phyloP scores from a whole-genome alignment of 2,888 invertebrate genomes.

The Zonitis immaculata region DNA sequence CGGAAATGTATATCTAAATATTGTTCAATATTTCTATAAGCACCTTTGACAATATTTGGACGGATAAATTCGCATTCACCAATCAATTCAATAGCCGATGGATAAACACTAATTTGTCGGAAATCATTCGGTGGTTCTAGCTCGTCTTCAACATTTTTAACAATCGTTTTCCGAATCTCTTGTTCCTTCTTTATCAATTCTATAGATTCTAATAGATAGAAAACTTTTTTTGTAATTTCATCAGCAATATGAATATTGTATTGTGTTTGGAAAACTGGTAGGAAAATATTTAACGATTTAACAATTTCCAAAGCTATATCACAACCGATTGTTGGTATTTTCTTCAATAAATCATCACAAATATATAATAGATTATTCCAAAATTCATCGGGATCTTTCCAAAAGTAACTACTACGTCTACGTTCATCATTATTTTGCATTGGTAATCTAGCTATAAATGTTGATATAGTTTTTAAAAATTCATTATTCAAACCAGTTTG shows the following conservation, averaged over 20 bases:
- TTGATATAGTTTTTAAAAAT: constrained; percentile 18
- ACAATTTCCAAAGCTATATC: constrained; percentile 37
- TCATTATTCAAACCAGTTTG: constrained; percentile 19
- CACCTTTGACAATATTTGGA: constrained; percentile 58
- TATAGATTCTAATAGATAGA: constrained; percentile 38
- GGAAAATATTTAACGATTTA: constrained; percentile 25
- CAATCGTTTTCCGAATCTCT: too few species aligned
- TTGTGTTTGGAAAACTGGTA: constrained; percentile 26
- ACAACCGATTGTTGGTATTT: constrained; percentile 33
- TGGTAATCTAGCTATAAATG: constrained; percentile 4
- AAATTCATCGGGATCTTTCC: not conserved
- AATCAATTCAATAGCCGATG: constrained; percentile 48
- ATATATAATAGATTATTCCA: constrained; percentile 1
- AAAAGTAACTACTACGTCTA: not conserved
- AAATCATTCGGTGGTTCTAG: constrained; percentile 50
- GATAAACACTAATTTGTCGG: constrained; percentile 54
- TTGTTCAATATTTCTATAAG: constrained; percentile 60
- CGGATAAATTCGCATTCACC: constrained; percentile 49
- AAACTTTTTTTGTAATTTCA: constrained; percentile 45
- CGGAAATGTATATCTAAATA: constrained; percentile 79
- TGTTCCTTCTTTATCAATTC: constrained; percentile 33
- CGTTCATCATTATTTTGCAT: not conserved
- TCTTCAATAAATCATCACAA: not conserved
- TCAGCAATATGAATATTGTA: constrained; percentile 21
- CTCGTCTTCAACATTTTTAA: constrained; percentile 46